phyloP scores from a whole-genome alignment of 1,140 invertebrate genomes.

The Trinorchestia longiramus region DNA sequence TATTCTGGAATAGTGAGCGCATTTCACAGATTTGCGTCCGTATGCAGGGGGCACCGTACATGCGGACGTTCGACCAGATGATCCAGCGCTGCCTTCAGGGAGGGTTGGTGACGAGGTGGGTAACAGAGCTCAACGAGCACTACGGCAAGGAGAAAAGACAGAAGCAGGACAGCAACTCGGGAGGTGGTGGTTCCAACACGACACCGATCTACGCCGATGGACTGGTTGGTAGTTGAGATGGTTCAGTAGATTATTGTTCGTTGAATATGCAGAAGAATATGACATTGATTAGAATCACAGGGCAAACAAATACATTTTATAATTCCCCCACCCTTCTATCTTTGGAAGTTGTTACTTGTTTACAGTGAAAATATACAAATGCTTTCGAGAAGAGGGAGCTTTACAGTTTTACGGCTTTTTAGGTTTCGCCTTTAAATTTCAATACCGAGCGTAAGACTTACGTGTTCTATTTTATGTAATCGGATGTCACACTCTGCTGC shows the following conservation, averaged over 20 bases:
- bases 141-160: conserved; percentile 56
- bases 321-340: too few relatives aligned
- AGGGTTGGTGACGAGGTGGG: conserved; percentile 60
- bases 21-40: background rate
- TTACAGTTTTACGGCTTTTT: too few relatives aligned
- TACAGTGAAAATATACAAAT: too few relatives aligned
- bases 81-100: conserved; percentile 61
- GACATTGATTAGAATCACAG: too few relatives aligned
- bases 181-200: background rate
- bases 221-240: background rate
- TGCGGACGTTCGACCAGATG: conserved; percentile 59
- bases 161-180: background rate
- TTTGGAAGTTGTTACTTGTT: too few relatives aligned
- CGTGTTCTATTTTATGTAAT: too few relatives aligned
- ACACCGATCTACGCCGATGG: background rate
- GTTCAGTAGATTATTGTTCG: background rate
- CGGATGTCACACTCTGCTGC: too few relatives aligned
- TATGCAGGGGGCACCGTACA: conserved; percentile 63
- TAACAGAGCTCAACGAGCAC: conserved; percentile 58
- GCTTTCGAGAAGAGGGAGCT: too few relatives aligned
- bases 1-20: background rate
- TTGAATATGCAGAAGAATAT: background rate
- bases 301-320: too few relatives aligned
- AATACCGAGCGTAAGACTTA: too few relatives aligned
- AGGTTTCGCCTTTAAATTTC: too few relatives aligned